Conservation (phyloP, 1,140 invertebrate species). For the Penaeus chinensis region DNA sequence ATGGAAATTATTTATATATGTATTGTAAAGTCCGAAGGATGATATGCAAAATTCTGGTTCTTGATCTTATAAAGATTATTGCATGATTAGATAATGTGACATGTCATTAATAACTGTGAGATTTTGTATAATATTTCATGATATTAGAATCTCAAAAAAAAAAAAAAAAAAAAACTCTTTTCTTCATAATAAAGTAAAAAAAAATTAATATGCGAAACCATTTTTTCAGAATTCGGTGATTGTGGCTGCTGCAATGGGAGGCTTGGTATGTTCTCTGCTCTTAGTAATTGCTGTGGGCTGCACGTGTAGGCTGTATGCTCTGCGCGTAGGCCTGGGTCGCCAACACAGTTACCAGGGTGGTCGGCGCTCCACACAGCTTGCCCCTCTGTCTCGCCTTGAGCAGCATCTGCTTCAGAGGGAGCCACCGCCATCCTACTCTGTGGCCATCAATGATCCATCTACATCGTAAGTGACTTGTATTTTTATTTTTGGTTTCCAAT, state of each 20-base stretch:
- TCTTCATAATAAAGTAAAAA: too few species aligned
- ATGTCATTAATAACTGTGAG: too few species aligned
- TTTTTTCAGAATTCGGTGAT: slow-evolving; percentile 45
- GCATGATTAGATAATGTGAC: too few species aligned
- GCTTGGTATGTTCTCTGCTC: slow-evolving; percentile 38
- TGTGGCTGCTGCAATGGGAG: slow-evolving; percentile 47
- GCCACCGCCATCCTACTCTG: slow-evolving; percentile 32
- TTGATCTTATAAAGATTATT: too few species aligned
- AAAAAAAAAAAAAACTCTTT: too few species aligned
- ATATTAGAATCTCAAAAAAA: too few species aligned
- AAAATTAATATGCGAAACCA: background rate
- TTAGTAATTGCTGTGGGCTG: slow-evolving; percentile 48
- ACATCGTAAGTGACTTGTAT: slow-evolving; percentile 10
- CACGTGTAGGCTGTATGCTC: slow-evolving; percentile 40
- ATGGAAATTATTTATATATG: too few species aligned
- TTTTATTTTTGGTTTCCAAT: background rate
- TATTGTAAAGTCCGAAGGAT: too few species aligned
- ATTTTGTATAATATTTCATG: too few species aligned
- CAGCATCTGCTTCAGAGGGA: slow-evolving; percentile 41
- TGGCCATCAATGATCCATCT: slow-evolving; percentile 38
- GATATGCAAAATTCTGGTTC: too few species aligned
- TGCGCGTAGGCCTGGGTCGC: slow-evolving; percentile 27
- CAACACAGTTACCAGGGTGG: slow-evolving; percentile 7
- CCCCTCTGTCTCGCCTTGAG: slow-evolving; percentile 37
- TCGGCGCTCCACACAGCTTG: slow-evolving; percentile 11